Base-by-base conservation (phyloP, 2,797 vertebrate genomes). In the Syndactyla subalaris region DNA sequence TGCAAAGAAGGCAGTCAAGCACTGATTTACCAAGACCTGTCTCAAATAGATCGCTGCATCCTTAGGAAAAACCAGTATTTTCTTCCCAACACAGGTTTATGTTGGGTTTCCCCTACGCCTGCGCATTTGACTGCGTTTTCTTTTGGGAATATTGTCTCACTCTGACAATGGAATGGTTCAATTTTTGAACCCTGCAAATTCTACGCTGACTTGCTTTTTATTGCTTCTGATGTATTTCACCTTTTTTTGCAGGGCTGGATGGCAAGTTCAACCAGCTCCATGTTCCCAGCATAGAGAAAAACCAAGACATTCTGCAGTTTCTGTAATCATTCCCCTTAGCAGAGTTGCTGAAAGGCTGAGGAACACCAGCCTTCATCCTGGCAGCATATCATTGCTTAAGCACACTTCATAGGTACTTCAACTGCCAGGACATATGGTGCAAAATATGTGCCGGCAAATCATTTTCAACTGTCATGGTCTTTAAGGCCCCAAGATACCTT, bases 1-100 rank as follows among this genome's bases (percentile, higher is more conserved):
- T 88, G 87, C 77, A 91, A 91, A 93, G 71, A 85, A 93, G 63
- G 70, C 95, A 91, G 51, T 18, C 38, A 89, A 95, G 87, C 18
- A 1, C 62, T 88, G 87, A 80, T 76, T 93, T 91, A 88, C 88
- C 49, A 71, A 79, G 74, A 80, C 77, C 83, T 94, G 91, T 89
- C 70, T 88, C 79, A 90, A 49, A 86, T 0, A 92, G 92, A 95
- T 95, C 94, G 88, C 63, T 65, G 63, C 71, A 86, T 76, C 83
- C 59, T 84, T 85, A 80, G 73, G 55, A 91, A 94, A 61, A 14
- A 91, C 51, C 29, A 83, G 10, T 41, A 38, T 67, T 86, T 91
- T 86, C 63, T 75, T 75, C n/a, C 66, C 72, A 65, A 67, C 85
- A 41, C 43, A 43, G n/a, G 27, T 57, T 84, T 93, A 26, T 81